A percentile compares a stretch with the other conserved stretches of the same genome.
Conservation (phyloP, 2,888 invertebrate species). For the Cryptus armator region DNA sequence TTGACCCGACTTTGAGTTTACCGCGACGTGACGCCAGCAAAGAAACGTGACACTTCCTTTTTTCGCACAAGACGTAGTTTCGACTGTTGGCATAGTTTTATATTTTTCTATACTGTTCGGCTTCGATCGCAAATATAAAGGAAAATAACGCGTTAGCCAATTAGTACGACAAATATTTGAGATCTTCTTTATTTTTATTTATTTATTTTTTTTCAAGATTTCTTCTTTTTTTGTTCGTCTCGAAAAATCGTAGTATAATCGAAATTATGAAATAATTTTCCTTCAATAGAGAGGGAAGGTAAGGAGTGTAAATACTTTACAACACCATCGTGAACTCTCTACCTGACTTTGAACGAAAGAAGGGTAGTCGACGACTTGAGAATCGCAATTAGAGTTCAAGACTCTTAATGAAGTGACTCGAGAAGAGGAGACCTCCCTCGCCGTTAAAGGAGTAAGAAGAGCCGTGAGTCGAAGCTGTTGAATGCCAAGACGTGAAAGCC, state of each 20-base stretch:
- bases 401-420: conserved; percentile 70
- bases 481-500: conserved; percentile 44
- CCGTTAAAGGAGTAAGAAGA: conserved; percentile 65
- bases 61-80: neutral
- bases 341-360: conserved; percentile 49
- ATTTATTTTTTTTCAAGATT: neutral
- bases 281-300: conserved; percentile 5
- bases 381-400: conserved; percentile 71
- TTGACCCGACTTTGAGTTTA: conserved; percentile 20
- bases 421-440: conserved; percentile 38
- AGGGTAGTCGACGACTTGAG: conserved; percentile 62
- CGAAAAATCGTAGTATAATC: conserved; percentile 5
- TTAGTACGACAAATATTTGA: neutral
- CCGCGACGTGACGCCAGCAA: neutral
- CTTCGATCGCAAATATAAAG: neutral
- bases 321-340: conserved; percentile 63
- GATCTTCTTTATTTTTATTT: neutral
- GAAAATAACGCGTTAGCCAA: neutral
- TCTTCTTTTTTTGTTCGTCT: neutral
- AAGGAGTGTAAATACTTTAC: conserved; percentile 61
- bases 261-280: conserved; percentile 15
- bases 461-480: conserved; percentile 54
- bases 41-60: conserved; percentile 40
- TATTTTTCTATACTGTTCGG: neutral
- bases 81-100: neutral